Base-by-base conservation (phyloP, 2,113 vertebrate species). In the Saguinus midas region DNA sequence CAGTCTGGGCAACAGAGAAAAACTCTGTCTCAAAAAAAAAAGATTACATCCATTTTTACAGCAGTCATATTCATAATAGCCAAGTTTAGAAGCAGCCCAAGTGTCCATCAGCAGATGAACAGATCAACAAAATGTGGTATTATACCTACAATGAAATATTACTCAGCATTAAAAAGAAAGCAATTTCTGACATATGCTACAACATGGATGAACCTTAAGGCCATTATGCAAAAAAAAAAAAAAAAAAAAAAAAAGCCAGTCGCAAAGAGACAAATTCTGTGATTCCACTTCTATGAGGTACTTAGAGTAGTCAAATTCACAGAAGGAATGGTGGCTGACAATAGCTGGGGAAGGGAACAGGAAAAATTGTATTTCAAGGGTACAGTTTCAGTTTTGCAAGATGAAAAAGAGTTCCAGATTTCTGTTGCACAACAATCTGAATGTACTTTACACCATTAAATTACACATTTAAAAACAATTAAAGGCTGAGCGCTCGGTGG, bases 301-400 rank as follows among this genome's bases (percentile, higher is more conserved):
- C 66, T 14, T n/a, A 82, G 18, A 85, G 23, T 2, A 23, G 37
- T 87, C 82, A 52, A 52, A 68, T 82, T 35, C 43, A 95, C 14
- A 70, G 20, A 95, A 64, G 6, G 43, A 82, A 40, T 5, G 58
- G 50, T 20, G 29, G 40, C 3, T 78, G 72, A 27, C 55, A 45
- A 25, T 29, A n/a, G 35, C 16, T 5, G 6, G 14, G 6, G 5
- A 2, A 0, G 18, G 7, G 40, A 16, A 43, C 0, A 4, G 29
- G n/a, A 58, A 78, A 76, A 78, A 18, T 11, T 80, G 27, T 37
- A 40, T 43, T 86, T 58, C 23, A 40, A 8, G n/a, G 40, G 32
- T 11, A 58, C 0, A 52, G 43, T n/a, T 55, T 43, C 83, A 58
- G 50, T 82, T 64, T 45, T 81, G 16, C 14, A 88, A 66, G 57